Evolutionary conservation across 2,888 invertebrate species (phyloP).

Genomic region (Dicyrtomina minuta): DNA sequence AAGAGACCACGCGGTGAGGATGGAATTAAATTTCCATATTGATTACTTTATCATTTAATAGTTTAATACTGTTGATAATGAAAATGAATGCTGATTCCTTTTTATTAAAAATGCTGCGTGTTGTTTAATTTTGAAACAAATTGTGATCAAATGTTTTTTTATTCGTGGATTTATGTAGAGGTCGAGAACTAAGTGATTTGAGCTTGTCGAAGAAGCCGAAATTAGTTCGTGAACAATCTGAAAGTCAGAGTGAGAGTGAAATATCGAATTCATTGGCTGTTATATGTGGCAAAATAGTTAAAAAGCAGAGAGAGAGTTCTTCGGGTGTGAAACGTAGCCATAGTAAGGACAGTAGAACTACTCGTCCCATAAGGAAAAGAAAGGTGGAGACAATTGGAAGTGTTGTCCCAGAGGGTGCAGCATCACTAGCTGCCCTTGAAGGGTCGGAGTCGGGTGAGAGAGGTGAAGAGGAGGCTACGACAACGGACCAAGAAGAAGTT

Average conservation of each 20-base stretch:
- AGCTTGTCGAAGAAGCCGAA: constrained; percentile 27
- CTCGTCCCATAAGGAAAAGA: constrained; percentile 26
- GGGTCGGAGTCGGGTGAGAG: constrained; percentile 37
- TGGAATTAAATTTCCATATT: too few species aligned
- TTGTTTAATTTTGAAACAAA: constrained; percentile 1
- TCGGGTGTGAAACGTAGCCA: constrained; percentile 23
- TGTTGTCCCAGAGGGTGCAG: constrained; percentile 8
- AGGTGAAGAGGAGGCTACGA: constrained; percentile 45
- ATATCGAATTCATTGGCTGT: constrained; percentile 15
- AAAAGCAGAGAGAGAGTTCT: constrained; percentile 10
- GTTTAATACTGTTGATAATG: too few species aligned
- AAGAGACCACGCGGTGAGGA: neutral
- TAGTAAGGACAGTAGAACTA: neutral
- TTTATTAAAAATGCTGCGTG: too few species aligned
- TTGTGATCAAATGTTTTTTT: too few species aligned
- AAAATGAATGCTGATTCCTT: neutral
- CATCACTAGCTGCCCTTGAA: constrained; percentile 9
- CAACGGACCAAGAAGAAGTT: constrained; percentile 46
- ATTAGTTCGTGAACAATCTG: neutral
- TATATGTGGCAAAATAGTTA: constrained; percentile 20
- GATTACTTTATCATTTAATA: too few species aligned
- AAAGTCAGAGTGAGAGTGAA: neutral
- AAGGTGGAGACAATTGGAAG: constrained; percentile 30
- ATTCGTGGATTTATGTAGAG: too few species aligned
- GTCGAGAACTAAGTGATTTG: constrained; percentile 8